phyloP scores from a whole-genome alignment of 2,113 vertebrate genomes.

The Campylorhamphus procurvoides region DNA sequence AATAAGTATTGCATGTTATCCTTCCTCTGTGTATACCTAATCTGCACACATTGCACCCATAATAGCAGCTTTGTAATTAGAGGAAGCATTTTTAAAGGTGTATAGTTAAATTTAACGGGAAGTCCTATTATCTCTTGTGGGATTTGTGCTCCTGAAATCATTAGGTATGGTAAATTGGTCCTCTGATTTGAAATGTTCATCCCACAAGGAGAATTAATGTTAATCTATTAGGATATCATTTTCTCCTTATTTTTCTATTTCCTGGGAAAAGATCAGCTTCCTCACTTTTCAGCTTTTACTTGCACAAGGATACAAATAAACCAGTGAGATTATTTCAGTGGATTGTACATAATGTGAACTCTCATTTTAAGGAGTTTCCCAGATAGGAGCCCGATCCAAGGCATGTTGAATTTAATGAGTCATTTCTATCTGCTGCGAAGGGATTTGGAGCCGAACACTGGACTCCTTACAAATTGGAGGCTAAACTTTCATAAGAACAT shows the following conservation, averaged over 20 bases:
- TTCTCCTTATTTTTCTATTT: background rate
- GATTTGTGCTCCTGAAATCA: background rate
- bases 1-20: background rate
- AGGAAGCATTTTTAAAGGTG: background rate
- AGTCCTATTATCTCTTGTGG: background rate
- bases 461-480: background rate
- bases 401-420: background rate
- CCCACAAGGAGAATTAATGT: background rate
- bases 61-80: background rate
- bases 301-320: background rate
- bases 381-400: background rate
- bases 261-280: background rate
- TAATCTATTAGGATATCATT: background rate
- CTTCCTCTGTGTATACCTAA: background rate
- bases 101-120: background rate
- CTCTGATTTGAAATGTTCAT: background rate
- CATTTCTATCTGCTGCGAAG: background rate
- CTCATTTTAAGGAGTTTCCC: slow-evolving; percentile 3
- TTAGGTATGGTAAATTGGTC: background rate
- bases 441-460: background rate
- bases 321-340: background rate
- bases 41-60: rapidly evolving
- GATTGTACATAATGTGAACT: background rate
- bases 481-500: background rate
- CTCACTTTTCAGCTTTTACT: background rate